Percentiles rank a stretch among this genome's conserved stretches.
Evolutionary conservation across 2,888 invertebrate genomes (phyloP).

Genomic region (Pycnomerus fuliginosus): DNA sequence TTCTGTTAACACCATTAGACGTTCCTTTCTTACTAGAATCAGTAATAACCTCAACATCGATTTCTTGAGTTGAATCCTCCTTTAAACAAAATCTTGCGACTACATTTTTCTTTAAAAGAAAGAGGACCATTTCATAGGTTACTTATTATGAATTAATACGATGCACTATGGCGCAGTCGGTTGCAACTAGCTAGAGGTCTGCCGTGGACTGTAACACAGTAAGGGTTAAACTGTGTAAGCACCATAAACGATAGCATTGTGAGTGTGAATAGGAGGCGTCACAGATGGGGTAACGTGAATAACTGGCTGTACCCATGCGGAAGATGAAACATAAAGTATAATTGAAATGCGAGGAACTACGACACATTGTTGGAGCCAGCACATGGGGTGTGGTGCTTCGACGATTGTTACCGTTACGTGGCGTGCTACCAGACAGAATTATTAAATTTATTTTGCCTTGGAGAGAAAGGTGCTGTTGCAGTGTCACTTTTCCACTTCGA

Average conservation of each 20-base stretch:
- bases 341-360: conserved; percentile 46
- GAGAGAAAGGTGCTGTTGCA: conserved; percentile 3
- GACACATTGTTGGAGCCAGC: conserved; percentile 35
- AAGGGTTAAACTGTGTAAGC: too few relatives aligned
- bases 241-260: conserved; percentile 28
- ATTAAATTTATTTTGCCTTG: conserved; percentile 13
- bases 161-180: too few relatives aligned
- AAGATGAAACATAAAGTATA: conserved; percentile 49
- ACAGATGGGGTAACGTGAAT: conserved; percentile 42
- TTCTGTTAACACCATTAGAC: too few relatives aligned
- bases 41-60: too few relatives aligned
- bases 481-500: conserved; percentile 18
- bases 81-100: too few relatives aligned
- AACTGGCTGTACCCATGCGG: conserved; percentile 44
- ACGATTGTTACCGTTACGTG: conserved; percentile 31
- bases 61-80: too few relatives aligned
- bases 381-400: conserved; percentile 23
- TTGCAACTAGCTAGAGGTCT: too few relatives aligned
- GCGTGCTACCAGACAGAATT: conserved; percentile 12
- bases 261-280: conserved; percentile 37
- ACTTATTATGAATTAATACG: too few relatives aligned
- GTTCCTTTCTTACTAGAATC: too few relatives aligned
- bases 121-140: too few relatives aligned
- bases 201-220: too few relatives aligned
- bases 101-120: too few relatives aligned